A percentile compares a stretch with the other conserved stretches of the same genome.
These are phyloP conservation scores for Hemitrygon akajei DNA, from an alignment of 2,797 vertebrate genomes.

Conservation along the genomic window DNA sequence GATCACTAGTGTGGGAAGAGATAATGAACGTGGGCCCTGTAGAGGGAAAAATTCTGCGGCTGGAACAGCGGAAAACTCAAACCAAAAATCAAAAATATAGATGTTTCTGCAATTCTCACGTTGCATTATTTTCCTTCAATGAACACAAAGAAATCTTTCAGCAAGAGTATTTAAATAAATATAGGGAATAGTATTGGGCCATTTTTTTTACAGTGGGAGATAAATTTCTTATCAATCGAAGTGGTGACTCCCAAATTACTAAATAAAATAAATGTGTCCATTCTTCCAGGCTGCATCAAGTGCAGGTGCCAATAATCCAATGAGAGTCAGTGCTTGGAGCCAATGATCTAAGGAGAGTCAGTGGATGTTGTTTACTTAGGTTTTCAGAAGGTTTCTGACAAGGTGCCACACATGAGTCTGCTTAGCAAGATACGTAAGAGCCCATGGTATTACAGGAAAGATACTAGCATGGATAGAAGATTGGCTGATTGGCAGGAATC, in stretches of 20 bases:
- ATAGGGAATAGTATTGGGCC: too few species aligned
- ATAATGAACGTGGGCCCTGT: neutral
- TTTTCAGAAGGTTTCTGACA: too few species aligned
- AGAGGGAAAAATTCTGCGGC: neutral
- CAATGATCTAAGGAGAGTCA: too few species aligned
- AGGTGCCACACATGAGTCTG: too few species aligned
- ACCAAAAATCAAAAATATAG: neutral
- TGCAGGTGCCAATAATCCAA: neutral
- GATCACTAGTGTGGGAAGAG: neutral
- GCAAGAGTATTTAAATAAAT: neutral
- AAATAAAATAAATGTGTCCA: neutral
- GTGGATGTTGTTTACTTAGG: too few species aligned
- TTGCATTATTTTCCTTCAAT: neutral
- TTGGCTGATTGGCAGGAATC: too few species aligned
- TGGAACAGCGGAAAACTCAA: neutral
- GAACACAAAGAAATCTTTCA: neutral
- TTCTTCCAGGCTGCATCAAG: neutral
- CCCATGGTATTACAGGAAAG: too few species aligned
- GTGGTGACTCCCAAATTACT: neutral
- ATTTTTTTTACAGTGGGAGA: too few species aligned
- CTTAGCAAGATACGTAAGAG: too few species aligned
- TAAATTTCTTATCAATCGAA: neutral
- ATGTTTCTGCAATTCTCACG: neutral
- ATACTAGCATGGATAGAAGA: too few species aligned
- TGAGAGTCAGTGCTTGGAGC: too few species aligned